These are phyloP conservation scores for Dicyrtoma fusca DNA, from an alignment of 2,888 invertebrate genomes.

Conservation along the genomic window DNA sequence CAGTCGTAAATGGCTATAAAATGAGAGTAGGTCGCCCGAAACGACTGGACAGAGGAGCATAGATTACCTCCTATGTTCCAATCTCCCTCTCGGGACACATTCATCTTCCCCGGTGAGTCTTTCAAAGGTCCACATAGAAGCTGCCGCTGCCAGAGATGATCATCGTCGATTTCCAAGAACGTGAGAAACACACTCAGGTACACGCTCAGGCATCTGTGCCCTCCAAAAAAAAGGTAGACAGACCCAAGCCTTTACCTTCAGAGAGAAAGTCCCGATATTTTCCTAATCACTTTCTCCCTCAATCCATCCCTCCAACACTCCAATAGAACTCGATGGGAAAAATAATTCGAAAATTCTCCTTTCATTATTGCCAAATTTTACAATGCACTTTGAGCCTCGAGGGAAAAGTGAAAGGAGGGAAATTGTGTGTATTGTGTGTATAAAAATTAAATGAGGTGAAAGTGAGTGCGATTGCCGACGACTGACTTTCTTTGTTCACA, in stretches of 20 bases:
- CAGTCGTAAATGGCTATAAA: conserved; percentile 34
- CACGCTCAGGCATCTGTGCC: not conserved
- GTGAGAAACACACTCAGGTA: conserved; percentile 15
- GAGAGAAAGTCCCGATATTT: not conserved
- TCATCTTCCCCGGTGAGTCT: conserved; percentile 23
- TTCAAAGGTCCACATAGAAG: conserved; percentile 1
- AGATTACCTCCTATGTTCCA: conserved; percentile 23
- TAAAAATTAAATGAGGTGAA: too few relatives aligned
- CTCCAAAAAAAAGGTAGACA: too few relatives aligned
- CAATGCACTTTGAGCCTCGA: too few relatives aligned
- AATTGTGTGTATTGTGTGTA: too few relatives aligned
- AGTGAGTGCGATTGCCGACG: too few relatives aligned
- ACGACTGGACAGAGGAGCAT: conserved; percentile 28
- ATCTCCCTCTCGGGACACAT: conserved; percentile 24
- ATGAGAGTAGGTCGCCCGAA: conserved; percentile 35
- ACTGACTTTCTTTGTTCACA: too few relatives aligned
- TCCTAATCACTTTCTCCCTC: not conserved
- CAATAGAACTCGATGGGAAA: too few relatives aligned
- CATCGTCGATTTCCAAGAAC: conserved; percentile 22
- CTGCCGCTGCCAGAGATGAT: conserved; percentile 14
- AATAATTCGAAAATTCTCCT: too few relatives aligned
- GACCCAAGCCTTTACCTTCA: too few relatives aligned
- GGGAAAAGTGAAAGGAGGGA: too few relatives aligned
- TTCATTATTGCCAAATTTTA: too few relatives aligned
- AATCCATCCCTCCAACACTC: too few relatives aligned